Conservation (phyloP, 2,888 invertebrate species). For the Corbicula japonica region DNA sequence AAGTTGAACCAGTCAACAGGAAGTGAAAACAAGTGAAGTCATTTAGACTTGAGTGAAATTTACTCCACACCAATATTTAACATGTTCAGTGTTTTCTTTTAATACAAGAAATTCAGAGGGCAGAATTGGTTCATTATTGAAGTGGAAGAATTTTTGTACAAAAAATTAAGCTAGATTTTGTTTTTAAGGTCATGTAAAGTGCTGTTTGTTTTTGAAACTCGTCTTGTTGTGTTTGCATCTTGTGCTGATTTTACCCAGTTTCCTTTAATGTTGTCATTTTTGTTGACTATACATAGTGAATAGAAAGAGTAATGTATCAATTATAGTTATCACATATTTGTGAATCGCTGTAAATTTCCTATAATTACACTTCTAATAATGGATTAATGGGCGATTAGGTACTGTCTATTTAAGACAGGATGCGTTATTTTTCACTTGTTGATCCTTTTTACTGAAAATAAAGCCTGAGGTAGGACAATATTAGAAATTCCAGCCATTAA, state of each 20-base stretch:
- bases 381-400: no score
- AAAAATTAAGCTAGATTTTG: background rate
- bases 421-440: no score
- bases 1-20: conserved; percentile 25
- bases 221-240: conserved; percentile 36
- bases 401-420: no score
- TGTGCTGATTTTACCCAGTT: conserved; percentile 33
- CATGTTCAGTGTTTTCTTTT: background rate
- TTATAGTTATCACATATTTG: no score
- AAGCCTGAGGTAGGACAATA: no score
- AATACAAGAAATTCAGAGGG: background rate
- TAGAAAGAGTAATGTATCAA: no score
- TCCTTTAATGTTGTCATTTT: conserved; percentile 34
- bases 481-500: no score
- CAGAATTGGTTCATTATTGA: background rate
- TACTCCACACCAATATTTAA: background rate
- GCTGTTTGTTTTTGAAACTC: conserved; percentile 35
- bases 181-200: conserved; percentile 10
- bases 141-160: conserved; percentile 3
- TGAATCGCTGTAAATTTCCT: no score
- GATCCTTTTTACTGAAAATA: no score
- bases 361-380: no score
- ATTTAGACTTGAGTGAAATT: background rate
- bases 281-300: no score
- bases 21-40: conserved; percentile 9